These are phyloP conservation scores for Indicator maculatus DNA, from an alignment of 2,113 vertebrate species.

Conservation along the genomic window DNA sequence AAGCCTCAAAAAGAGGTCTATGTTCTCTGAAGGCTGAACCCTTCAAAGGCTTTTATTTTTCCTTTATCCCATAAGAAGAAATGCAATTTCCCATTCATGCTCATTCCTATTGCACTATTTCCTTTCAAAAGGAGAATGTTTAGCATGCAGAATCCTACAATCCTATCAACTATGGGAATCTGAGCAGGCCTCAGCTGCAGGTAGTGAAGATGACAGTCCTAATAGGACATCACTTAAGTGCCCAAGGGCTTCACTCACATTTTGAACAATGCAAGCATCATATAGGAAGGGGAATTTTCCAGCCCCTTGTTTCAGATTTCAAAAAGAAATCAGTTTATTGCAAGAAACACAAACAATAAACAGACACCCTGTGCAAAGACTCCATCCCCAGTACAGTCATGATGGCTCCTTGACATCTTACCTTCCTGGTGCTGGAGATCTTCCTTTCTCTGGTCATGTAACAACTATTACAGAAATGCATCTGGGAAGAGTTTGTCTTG, in stretches of 20 bases:
- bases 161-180: not conserved
- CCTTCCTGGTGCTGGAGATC: not conserved
- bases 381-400: not conserved
- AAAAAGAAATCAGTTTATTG: not conserved
- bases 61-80: not conserved
- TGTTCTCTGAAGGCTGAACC: not conserved
- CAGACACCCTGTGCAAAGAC: not conserved
- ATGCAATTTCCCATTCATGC: not conserved
- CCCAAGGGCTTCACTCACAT: not conserved
- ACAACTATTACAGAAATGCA: constrained; percentile 16
- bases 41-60: not conserved
- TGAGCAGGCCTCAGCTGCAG: not conserved
- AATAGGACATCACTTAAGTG: not conserved
- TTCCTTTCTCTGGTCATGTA: constrained; percentile 27
- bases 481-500: not conserved
- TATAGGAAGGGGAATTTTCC: not conserved
- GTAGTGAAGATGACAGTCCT: not conserved
- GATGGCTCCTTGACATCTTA: constrained; percentile 11
- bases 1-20: not conserved
- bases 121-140: not conserved
- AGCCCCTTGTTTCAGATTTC: not conserved
- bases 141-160: not conserved
- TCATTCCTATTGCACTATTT: not conserved
- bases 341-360: constrained; percentile 13
- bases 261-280: not conserved